Conservation (phyloP, 2,797 vertebrate species). For the Leucoraja ocellata region DNA sequence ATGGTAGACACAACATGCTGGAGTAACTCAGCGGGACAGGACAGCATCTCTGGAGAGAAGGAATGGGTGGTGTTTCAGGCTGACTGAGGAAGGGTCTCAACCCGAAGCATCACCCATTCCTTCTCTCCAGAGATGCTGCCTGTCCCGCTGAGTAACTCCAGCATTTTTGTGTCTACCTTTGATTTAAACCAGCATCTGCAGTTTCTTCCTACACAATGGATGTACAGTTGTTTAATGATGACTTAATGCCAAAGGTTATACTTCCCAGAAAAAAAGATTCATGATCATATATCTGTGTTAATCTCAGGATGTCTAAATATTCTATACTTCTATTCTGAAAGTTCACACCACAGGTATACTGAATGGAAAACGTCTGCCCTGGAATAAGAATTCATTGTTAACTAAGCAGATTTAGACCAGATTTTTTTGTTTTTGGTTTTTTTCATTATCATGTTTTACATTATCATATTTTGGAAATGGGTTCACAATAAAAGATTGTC, state of each 20-base stretch:
- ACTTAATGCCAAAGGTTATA: background rate
- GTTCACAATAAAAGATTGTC: background rate
- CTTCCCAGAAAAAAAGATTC: background rate
- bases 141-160: too few relatives aligned
- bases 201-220: background rate
- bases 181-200: too few relatives aligned
- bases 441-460: background rate
- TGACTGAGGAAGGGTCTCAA: too few relatives aligned
- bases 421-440: too few relatives aligned
- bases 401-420: background rate
- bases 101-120: too few relatives aligned
- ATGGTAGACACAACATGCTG: background rate
- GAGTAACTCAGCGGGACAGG: too few relatives aligned
- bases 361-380: background rate
- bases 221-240: background rate
- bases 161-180: too few relatives aligned
- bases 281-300: background rate
- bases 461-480: background rate
- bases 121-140: too few relatives aligned
- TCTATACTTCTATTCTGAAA: background rate
- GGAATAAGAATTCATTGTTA: background rate
- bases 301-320: background rate
- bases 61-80: too few relatives aligned
- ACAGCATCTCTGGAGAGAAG: too few relatives aligned
- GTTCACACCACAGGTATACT: background rate